Base-by-base conservation (phyloP, 2,113 vertebrate genomes). In the Chelonoidis abingdonii region DNA sequence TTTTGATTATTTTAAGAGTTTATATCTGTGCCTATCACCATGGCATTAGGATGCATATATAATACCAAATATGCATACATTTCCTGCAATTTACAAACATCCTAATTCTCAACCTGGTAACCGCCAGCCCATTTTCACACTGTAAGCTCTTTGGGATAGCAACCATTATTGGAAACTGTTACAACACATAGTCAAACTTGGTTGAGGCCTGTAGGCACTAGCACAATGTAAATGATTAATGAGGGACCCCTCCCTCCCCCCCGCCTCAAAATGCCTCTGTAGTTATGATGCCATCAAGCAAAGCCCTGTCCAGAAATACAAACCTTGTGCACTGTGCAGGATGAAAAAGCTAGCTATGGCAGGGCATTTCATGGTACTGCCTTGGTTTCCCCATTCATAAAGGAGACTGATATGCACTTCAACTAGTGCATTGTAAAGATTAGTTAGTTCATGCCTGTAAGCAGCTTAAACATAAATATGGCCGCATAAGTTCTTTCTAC, bases 371-470 rank as follows among this genome's bases (percentile, higher is more conserved):
- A 69, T 19, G 14, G 59, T 7, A 83, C 16, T 35, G 31, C 41
- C 54, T 88, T 35, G 86, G 57, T 8, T 86, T 83, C 75, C 85
- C 38, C 2, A 56, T 41, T 38, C 1, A 0, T 29, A 88, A 80
- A 47, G 62, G 35, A 57, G 27, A 80, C 1, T 1, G 31, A 56
- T 31, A 83, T 0, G 0, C 44, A 86, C 50, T 0, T 0, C 57
- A 57, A 75, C 5, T 53, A 75, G 17, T 16, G 12, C 52, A 29
- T 78, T 81, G 54, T 14, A 22, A 89, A 22, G 83, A 54, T 80
- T 6, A 69, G 54, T 35, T 41, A 80, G 62, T n/a, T 65, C 62
- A 41, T 0, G 0, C 19, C 21, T 53, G 57, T 31, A 81, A 91
- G 11, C 56, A 16, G 56, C 13, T 0, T 22, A 5, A 38, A 11